These are phyloP conservation scores for Cichladusa arquata DNA, from an alignment of 2,113 vertebrate genomes.

Conservation along the genomic window DNA sequence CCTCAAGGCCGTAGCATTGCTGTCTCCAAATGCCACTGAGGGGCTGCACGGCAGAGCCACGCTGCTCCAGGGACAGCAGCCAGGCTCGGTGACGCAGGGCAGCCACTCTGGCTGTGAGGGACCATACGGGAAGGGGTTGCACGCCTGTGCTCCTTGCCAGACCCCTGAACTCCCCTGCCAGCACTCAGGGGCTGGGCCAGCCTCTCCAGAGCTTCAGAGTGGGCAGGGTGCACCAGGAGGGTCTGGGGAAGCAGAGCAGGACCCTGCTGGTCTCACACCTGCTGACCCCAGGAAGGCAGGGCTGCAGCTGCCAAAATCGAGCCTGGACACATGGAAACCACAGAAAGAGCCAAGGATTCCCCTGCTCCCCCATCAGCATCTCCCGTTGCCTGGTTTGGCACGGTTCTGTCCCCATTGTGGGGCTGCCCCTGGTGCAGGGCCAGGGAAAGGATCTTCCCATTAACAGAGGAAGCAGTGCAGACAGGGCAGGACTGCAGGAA, in stretches of 20 bases:
- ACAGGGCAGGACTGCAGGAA: background rate
- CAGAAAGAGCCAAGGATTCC: background rate
- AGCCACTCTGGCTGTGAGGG: background rate
- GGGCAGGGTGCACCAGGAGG: background rate
- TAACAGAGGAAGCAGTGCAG: background rate
- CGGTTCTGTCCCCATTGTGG: background rate
- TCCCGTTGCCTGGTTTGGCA: background rate
- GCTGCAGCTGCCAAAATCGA: fast-evolving
- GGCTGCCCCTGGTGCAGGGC: background rate
- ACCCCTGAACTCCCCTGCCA: background rate
- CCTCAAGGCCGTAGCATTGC: fast-evolving
- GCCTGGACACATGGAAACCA: background rate
- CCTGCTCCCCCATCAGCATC: background rate
- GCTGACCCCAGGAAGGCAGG: background rate
- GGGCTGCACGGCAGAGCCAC: fast-evolving
- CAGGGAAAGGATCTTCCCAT: background rate
- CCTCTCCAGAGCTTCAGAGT: background rate
- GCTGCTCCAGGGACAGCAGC: background rate
- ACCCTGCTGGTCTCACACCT: background rate
- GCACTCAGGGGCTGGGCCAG: background rate
- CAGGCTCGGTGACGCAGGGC: background rate
- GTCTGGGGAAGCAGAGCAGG: background rate
- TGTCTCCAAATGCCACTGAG: background rate
- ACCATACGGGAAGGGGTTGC: background rate
- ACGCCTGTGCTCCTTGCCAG: background rate